These are phyloP conservation scores for Otis tarda DNA, from an alignment of 2,113 vertebrate species.

Conservation along the genomic window DNA sequence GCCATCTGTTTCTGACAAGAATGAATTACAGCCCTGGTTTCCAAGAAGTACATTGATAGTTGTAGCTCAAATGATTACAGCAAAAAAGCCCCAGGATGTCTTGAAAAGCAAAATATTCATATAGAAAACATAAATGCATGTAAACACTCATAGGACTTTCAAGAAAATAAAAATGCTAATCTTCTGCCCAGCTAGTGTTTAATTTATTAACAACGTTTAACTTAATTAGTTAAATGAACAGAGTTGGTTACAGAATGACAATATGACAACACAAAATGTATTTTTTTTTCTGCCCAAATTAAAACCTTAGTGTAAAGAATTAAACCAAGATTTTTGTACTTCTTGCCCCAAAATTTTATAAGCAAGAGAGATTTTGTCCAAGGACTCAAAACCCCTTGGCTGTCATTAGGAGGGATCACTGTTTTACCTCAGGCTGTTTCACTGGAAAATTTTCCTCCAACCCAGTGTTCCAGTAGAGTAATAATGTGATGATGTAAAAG, in stretches of 20 bases:
- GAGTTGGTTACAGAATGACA: not conserved
- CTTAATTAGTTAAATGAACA: not conserved
- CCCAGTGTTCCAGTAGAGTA: not conserved
- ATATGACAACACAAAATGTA: not conserved
- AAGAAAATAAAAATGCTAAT: not conserved
- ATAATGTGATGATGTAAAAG: not conserved
- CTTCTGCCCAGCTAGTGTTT: not conserved
- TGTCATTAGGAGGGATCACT: not conserved
- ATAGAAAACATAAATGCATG: not conserved
- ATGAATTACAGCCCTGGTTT: constrained; percentile 38
- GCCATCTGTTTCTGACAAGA: constrained; percentile 59
- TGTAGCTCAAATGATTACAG: not conserved
- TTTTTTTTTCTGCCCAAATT: not conserved
- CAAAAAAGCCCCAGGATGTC: not conserved
- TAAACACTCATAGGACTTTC: not conserved
- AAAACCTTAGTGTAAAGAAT: not conserved
- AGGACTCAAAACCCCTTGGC: accelerated
- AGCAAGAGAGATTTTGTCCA: not conserved
- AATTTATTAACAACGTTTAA: not conserved
- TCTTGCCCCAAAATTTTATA: not conserved
- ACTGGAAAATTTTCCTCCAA: not conserved
- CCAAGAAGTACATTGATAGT: constrained; percentile 3
- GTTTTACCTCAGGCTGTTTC: not conserved
- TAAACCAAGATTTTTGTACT: not conserved
- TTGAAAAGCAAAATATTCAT: constrained; percentile 12